Percentiles rank a stretch among this genome's conserved stretches.
Conservation (phyloP, 2,797 vertebrate species). For the Nyctalus aviator region DNA sequence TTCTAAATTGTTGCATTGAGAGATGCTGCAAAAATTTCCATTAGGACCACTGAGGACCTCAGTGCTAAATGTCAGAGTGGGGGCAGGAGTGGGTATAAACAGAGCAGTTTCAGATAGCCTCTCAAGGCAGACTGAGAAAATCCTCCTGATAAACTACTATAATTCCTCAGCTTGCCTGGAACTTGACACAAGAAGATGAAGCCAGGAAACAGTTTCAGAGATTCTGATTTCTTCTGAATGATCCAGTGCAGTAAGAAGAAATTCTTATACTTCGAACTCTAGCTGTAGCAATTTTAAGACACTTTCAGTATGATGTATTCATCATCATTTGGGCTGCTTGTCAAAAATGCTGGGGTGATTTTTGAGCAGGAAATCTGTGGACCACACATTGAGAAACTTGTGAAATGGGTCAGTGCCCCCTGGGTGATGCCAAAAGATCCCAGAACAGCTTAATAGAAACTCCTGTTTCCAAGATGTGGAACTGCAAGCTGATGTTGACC, state of each 20-base stretch:
- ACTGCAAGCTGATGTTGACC: constrained; percentile 1
- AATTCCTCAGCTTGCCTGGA: neutral
- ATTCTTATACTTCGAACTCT: constrained; percentile 30
- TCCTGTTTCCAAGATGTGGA: constrained; percentile 26
- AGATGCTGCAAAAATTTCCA: neutral
- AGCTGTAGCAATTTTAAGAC: constrained; percentile 26
- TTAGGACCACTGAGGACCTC: neutral
- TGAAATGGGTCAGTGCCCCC: neutral
- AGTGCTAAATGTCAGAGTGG: neutral
- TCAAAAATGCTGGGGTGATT: constrained; percentile 22
- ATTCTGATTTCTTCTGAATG: constrained; percentile 47
- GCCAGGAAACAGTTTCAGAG: constrained; percentile 10
- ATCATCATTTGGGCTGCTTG: neutral
- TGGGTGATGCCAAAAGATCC: neutral
- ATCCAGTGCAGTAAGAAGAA: neutral
- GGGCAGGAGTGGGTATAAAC: neutral
- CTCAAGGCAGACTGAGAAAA: neutral
- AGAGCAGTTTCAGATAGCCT: neutral
- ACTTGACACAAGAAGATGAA: neutral
- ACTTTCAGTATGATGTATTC: constrained; percentile 30
- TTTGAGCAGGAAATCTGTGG: neutral
- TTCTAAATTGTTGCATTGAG: neutral
- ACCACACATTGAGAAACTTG: neutral
- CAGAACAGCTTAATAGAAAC: constrained; percentile 31
- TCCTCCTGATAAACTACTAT: neutral